These are phyloP conservation scores for Thunnus albacares DNA, from an alignment of 2,797 vertebrate genomes.

Conservation along the genomic window DNA sequence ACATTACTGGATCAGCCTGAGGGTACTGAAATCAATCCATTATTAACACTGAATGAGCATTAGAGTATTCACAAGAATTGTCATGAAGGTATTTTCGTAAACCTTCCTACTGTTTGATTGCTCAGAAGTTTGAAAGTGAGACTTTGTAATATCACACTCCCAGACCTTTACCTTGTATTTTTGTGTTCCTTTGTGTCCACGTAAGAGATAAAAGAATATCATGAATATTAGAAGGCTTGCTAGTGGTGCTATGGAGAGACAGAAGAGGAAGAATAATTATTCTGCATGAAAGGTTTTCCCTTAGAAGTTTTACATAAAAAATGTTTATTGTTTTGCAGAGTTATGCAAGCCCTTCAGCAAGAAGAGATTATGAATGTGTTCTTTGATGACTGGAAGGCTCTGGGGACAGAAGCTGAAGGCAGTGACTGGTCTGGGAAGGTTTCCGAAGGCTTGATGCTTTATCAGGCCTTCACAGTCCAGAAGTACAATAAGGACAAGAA, in stretches of 20 bases:
- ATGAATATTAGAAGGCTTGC: background rate
- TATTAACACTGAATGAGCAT: constrained; percentile 4
- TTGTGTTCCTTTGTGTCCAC: background rate
- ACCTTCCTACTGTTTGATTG: background rate
- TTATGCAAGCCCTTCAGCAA: constrained; percentile 91
- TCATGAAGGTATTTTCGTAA: background rate
- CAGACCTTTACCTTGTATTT: background rate
- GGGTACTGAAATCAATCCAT: constrained; percentile 9
- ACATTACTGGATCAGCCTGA: constrained; percentile 2
- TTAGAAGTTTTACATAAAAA: background rate
- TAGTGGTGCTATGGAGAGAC: background rate
- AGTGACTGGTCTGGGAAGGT: constrained; percentile 47
- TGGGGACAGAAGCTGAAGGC: constrained; percentile 76
- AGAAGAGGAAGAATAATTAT: background rate
- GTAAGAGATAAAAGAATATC: background rate
- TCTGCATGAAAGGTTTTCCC: background rate
- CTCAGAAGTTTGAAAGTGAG: background rate
- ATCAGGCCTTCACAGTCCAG: constrained; percentile 89
- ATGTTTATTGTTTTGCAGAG: constrained; percentile 76
- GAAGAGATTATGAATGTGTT: constrained; percentile 91
- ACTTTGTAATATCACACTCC: background rate
- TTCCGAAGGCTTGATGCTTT: constrained; percentile 77
- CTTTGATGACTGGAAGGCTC: constrained; percentile 88
- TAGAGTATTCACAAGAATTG: background rate
- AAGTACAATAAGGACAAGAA: constrained; percentile 86